Percentiles rank a stretch among this genome's conserved stretches.
phyloP scores from a whole-genome alignment of 2,113 vertebrate species.

The Canis aureus region DNA sequence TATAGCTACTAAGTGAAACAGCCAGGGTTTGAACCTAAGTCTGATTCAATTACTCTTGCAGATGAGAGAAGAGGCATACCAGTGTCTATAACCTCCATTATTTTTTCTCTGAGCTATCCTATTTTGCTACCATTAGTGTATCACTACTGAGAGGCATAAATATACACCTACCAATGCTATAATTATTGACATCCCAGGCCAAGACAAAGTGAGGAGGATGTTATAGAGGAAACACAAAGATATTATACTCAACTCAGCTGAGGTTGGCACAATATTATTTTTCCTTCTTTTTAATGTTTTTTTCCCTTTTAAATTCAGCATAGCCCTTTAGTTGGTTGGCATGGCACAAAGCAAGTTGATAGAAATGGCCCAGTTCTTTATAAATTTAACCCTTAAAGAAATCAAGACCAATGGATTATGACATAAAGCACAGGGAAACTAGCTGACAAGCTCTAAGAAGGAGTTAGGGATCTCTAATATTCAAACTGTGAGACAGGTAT shows the following conservation, averaged over 20 bases:
- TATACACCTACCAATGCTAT: not conserved
- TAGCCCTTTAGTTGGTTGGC: not conserved
- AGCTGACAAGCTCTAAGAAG: not conserved
- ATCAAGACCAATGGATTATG: not conserved
- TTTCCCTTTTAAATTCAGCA: not conserved
- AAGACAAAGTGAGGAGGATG: not conserved
- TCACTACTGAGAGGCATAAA: not conserved
- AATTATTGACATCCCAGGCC: not conserved
- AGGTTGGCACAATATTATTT: not conserved
- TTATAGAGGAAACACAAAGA: not conserved
- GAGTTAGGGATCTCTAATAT: not conserved
- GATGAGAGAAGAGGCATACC: not conserved
- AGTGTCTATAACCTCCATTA: not conserved
- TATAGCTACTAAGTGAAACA: not conserved
- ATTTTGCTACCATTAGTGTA: not conserved
- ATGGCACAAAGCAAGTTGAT: not conserved
- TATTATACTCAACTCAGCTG: not conserved
- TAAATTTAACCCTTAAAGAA: not conserved
- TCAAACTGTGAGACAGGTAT: not conserved
- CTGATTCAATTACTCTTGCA: not conserved
- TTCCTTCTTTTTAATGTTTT: not conserved
- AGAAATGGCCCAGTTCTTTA: not conserved
- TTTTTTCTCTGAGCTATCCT: not conserved
- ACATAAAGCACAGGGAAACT: not conserved
- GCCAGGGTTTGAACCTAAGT: not conserved